These are phyloP conservation scores for Microctenopoma steveboyesi DNA, from an alignment of 2,797 vertebrate genomes.

Conservation along the genomic window DNA sequence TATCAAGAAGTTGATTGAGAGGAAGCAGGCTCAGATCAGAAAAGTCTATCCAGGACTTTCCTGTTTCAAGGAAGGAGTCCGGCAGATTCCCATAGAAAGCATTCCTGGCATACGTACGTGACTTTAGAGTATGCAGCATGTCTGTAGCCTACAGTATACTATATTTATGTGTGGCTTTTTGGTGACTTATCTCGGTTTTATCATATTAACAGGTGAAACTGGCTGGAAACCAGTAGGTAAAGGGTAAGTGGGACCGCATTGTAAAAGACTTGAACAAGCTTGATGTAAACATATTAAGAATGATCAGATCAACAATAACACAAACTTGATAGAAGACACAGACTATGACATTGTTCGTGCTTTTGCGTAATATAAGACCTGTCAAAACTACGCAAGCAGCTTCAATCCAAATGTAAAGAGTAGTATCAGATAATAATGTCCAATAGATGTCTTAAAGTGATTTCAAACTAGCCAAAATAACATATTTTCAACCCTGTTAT, in stretches of 20 bases:
- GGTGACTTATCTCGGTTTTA: slow-evolving; percentile 10
- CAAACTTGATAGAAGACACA: neutral
- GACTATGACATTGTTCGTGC: neutral
- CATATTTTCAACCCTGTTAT: neutral
- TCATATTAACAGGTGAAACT: slow-evolving; percentile 83
- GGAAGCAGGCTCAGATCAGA: slow-evolving; percentile 97
- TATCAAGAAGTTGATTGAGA: slow-evolving; percentile 98
- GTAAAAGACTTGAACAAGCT: neutral
- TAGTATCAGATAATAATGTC: neutral
- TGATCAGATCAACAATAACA: neutral
- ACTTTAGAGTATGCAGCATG: neutral
- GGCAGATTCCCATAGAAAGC: slow-evolving; percentile 98
- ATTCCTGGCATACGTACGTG: slow-evolving; percentile 98
- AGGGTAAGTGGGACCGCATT: slow-evolving; percentile 78
- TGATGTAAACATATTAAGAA: too few species aligned
- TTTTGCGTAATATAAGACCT: neutral
- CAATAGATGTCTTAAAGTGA: too few species aligned
- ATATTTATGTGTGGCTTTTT: neutral
- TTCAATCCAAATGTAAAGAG: neutral
- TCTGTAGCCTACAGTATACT: neutral
- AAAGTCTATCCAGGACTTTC: slow-evolving; percentile 98
- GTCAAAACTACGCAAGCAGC: neutral
- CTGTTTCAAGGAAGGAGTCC: slow-evolving; percentile 98
- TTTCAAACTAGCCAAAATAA: neutral
- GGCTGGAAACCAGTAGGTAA: slow-evolving; percentile 96